Conservation (phyloP, 2,888 invertebrate species). For the Xestoiulus laeticollis region DNA sequence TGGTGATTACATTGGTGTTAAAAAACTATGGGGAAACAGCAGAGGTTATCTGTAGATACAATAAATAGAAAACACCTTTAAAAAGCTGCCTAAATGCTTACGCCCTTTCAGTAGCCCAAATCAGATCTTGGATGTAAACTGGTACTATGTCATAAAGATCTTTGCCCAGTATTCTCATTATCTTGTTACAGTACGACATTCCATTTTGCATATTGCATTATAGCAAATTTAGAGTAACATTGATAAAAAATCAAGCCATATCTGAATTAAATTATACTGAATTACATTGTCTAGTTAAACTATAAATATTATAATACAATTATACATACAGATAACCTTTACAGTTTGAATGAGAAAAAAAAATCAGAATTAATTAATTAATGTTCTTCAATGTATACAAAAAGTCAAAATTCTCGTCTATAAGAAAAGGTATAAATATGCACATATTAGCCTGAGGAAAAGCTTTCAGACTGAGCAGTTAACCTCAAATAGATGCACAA, state of each 20-base stretch:
- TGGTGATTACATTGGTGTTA: not conserved
- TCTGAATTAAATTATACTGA: not conserved
- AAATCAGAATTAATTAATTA: not conserved
- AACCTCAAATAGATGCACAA: conserved; percentile 34
- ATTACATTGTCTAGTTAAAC: not conserved
- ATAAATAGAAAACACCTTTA: not conserved
- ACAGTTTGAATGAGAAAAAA: not conserved
- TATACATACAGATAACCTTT: conserved; percentile 13
- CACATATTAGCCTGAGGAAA: conserved; percentile 4
- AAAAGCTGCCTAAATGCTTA: not conserved
- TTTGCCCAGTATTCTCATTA: not conserved
- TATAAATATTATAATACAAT: not conserved
- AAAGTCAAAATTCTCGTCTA: conserved; percentile 23
- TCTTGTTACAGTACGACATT: not conserved
- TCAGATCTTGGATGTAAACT: not conserved
- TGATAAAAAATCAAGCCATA: not conserved
- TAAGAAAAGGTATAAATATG: conserved; percentile 35
- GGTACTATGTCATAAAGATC: not conserved
- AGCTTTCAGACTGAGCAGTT: conserved; percentile 14
- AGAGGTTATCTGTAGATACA: conserved; percentile 10
- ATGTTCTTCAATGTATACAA: conserved; percentile 30
- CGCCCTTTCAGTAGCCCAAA: not conserved
- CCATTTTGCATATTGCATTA: not conserved
- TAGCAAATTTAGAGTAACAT: not conserved
- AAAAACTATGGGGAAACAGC: not conserved